Evolutionary conservation across 2,113 vertebrate species (phyloP).

Genomic region (Miniopterus natalensis): DNA sequence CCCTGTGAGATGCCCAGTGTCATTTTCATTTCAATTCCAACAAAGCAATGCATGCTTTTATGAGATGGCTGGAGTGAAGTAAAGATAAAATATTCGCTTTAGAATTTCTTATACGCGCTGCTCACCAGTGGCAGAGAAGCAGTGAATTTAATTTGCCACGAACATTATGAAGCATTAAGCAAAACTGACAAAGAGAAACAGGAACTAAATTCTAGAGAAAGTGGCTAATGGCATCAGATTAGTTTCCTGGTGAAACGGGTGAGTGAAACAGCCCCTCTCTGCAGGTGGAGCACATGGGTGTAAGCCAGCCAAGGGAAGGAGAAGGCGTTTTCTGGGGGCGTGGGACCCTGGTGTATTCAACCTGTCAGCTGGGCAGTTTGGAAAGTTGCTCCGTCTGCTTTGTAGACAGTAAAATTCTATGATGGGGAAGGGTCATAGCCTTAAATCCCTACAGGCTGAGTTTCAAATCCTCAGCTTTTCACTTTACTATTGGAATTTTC

Average conservation of each 20-base stretch:
- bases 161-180: background rate
- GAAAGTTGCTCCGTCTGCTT: background rate
- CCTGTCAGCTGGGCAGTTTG: background rate
- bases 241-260: conserved; percentile 28
- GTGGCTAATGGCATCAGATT: background rate
- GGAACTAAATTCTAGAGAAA: conserved; percentile 33
- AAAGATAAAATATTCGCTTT: background rate
- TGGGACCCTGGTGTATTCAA: background rate
- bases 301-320: background rate
- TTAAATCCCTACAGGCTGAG: background rate
- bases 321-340: background rate
- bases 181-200: background rate
- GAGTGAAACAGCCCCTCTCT: background rate
- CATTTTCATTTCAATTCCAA: background rate
- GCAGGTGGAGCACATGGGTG: background rate
- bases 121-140: background rate
- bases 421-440: background rate
- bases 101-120: background rate
- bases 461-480: background rate
- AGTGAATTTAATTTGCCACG: conserved; percentile 15
- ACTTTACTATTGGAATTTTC: background rate
- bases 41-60: background rate
- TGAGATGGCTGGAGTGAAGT: background rate
- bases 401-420: background rate
- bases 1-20: background rate